These are phyloP conservation scores for Sphecodes monilicornis DNA, from an alignment of 2,888 invertebrate genomes.

Conservation along the genomic window DNA sequence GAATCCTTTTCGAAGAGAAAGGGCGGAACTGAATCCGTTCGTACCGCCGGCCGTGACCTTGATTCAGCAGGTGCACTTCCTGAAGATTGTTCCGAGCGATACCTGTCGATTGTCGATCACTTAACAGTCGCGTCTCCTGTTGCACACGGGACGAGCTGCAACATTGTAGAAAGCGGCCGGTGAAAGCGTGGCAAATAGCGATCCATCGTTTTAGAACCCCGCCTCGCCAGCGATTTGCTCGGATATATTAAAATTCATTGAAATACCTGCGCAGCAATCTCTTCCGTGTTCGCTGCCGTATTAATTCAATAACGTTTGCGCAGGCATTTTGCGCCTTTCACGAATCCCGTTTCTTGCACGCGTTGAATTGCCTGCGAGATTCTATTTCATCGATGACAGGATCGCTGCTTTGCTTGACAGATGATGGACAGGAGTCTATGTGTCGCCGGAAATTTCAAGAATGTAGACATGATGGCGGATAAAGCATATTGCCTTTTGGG, in stretches of 20 bases:
- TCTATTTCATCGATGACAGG: constrained; percentile 8
- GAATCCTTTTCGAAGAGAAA: constrained; percentile 53
- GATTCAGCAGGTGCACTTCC: constrained; percentile 70
- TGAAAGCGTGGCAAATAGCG: constrained; percentile 67
- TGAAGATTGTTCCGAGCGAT: constrained; percentile 65
- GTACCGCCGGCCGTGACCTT: constrained; percentile 63
- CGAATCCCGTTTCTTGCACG: neutral
- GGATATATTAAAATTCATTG: constrained; percentile 36
- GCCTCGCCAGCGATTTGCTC: constrained; percentile 26
- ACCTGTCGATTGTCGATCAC: constrained; percentile 63
- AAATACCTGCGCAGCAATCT: constrained; percentile 22
- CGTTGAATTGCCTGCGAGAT: constrained; percentile 14
- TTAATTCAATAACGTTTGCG: constrained; percentile 8
- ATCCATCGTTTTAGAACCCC: constrained; percentile 42
- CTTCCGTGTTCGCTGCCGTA: constrained; percentile 27
- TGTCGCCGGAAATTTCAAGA: neutral
- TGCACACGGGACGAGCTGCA: constrained; percentile 36
- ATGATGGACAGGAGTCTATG: neutral
- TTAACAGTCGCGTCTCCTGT: constrained; percentile 51
- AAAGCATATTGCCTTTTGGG: neutral
- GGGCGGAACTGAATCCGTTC: constrained; percentile 60
- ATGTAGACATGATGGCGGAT: neutral
- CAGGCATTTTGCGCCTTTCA: constrained; percentile 29
- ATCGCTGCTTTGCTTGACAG: neutral
- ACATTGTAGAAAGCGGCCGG: constrained; percentile 65